phyloP scores from a whole-genome alignment of 2,113 vertebrate species.

The Eleginops maclovinus region DNA sequence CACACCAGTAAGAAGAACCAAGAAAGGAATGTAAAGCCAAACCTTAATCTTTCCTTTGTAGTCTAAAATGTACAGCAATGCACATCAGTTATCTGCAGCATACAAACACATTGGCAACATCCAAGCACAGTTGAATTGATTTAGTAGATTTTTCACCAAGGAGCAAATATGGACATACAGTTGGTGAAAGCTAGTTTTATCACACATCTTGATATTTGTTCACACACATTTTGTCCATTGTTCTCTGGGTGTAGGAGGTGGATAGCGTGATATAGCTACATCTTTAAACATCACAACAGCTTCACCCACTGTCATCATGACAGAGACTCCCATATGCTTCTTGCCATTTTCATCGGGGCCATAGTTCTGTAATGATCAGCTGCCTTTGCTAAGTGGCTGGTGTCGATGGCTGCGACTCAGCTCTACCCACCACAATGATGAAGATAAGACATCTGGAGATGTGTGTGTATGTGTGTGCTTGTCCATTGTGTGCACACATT shows the following conservation, averaged over 20 bases:
- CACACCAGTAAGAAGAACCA: constrained; percentile 27
- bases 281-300: constrained; percentile 52
- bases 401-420: constrained; percentile 77
- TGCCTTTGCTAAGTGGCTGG: constrained; percentile 75
- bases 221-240: neutral
- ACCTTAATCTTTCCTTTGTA: constrained; percentile 49
- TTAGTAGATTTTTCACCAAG: constrained; percentile 15
- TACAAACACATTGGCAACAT: neutral
- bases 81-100: constrained; percentile 18
- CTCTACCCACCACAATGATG: constrained; percentile 70
- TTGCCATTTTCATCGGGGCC: constrained; percentile 62
- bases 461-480: neutral
- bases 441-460: constrained; percentile 77
- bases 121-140: neutral
- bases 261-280: constrained; percentile 12
- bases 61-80: constrained; percentile 48
- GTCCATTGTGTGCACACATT: constrained; percentile 7
- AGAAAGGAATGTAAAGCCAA: constrained; percentile 51
- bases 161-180: neutral
- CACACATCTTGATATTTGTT: neutral
- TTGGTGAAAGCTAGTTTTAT: constrained; percentile 4
- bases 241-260: constrained; percentile 34
- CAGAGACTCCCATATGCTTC: constrained; percentile 62
- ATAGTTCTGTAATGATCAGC: constrained; percentile 73
- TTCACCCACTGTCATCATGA: constrained; percentile 50